Percentiles rank a stretch among this genome's conserved stretches.
Evolutionary conservation across 2,113 vertebrate species (phyloP).

Genomic region (Halichoerus grypus): DNA sequence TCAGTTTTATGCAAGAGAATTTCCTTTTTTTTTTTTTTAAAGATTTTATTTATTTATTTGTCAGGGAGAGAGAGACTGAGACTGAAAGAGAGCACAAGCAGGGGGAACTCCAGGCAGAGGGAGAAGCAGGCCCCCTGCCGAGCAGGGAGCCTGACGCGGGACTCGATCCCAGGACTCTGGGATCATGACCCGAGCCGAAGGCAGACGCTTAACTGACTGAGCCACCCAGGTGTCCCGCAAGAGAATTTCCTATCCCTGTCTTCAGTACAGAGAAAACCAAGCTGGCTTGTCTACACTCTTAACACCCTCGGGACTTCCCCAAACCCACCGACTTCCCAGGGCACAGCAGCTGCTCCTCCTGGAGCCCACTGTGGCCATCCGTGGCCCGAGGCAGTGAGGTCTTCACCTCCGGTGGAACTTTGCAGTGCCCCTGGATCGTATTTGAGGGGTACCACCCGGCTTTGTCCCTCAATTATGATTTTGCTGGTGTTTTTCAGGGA

Average conservation of each 20-base stretch:
- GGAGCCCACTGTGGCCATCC: fast-evolving
- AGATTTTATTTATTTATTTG: too few species aligned
- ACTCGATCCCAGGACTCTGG: too few species aligned
- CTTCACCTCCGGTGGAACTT: background rate
- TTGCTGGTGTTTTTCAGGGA: constrained; percentile 89
- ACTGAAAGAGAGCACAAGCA: too few species aligned
- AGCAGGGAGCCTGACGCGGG: too few species aligned
- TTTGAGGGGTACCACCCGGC: background rate
- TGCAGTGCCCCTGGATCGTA: background rate
- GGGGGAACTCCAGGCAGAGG: too few species aligned
- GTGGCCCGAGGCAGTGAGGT: background rate
- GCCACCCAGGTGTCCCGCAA: background rate
- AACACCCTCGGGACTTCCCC: background rate
- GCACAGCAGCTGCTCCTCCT: background rate
- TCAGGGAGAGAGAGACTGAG: too few species aligned
- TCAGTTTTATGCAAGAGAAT: background rate
- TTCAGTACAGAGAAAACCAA: background rate
- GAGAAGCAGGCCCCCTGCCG: too few species aligned
- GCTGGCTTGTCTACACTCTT: background rate
- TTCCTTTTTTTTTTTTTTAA: background rate
- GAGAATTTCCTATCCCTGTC: background rate
- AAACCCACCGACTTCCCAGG: background rate
- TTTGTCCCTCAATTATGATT: constrained; percentile 64
- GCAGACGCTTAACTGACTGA: too few species aligned
- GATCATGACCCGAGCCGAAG: too few species aligned